Percentiles rank a stretch among this genome's conserved stretches.
Evolutionary conservation across 2,888 invertebrate genomes (phyloP).

Genomic region (Chrysotoxum bicinctum): DNA sequence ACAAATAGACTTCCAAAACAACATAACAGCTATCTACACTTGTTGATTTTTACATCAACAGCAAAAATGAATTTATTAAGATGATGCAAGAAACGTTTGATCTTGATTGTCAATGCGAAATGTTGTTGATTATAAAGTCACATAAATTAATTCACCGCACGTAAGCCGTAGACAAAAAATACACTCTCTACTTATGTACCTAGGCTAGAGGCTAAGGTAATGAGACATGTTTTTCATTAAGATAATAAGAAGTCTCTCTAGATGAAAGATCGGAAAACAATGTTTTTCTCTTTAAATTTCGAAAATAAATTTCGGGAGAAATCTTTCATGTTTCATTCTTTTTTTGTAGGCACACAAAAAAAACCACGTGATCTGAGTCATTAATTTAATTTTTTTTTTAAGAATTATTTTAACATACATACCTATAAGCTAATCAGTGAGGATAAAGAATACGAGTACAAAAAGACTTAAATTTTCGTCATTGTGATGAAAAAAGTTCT

Average conservation of each 20-base stretch:
- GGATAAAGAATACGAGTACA: background rate
- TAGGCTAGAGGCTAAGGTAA: background rate
- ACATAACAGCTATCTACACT: background rate
- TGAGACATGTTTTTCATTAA: background rate
- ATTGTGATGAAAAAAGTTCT: too few relatives aligned
- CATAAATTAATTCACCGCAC: background rate
- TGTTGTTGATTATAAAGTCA: background rate
- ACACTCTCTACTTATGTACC: background rate
- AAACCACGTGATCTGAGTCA: slow-evolving; percentile 13
- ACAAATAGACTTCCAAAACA: too few relatives aligned
- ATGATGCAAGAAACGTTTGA: slow-evolving; percentile 49
- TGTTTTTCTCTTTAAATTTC: background rate
- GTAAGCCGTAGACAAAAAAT: background rate
- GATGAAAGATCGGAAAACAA: background rate
- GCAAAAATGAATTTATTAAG: background rate
- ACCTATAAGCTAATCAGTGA: background rate
- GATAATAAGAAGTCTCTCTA: background rate
- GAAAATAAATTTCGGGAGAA: background rate
- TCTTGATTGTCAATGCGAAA: slow-evolving; percentile 38
- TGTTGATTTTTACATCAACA: background rate
- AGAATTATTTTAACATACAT: background rate
- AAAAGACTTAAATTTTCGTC: background rate
- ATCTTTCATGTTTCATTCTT: too few relatives aligned
- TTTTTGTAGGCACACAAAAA: background rate
- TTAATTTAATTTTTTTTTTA: background rate